Conservation (phyloP, 1,140 invertebrate genomes). For the Drosophila asahinai region DNA sequence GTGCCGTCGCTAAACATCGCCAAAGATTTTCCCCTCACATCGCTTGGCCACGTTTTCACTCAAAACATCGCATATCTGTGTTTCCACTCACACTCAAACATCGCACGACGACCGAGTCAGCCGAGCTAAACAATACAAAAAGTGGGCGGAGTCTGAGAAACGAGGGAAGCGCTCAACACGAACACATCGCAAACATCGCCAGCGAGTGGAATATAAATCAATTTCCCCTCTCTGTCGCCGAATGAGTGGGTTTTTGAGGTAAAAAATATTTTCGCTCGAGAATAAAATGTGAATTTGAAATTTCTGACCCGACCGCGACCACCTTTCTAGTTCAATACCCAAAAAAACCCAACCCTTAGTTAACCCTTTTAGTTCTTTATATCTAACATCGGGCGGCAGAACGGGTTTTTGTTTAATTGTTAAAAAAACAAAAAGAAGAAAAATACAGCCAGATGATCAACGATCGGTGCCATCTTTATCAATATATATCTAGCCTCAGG, state of each 20-base stretch:
- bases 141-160: slow-evolving; percentile 67
- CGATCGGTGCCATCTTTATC: slow-evolving; percentile 2
- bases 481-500: background rate
- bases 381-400: slow-evolving; percentile 21
- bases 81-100: slow-evolving; percentile 53
- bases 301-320: slow-evolving; percentile 32
- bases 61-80: slow-evolving; percentile 24
- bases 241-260: slow-evolving; percentile 30
- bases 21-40: slow-evolving; percentile 18
- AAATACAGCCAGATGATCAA: slow-evolving; percentile 44
- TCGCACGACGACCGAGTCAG: slow-evolving; percentile 22
- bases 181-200: slow-evolving; percentile 64
- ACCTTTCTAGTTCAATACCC: slow-evolving; percentile 39
- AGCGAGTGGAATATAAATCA: slow-evolving; percentile 46
- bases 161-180: slow-evolving; percentile 48
- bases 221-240: slow-evolving; percentile 32
- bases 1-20: slow-evolving; percentile 11
- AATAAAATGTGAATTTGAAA: slow-evolving; percentile 15
- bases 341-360: slow-evolving; percentile 38
- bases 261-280: background rate
- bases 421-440: background rate
- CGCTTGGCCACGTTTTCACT: slow-evolving; percentile 3
- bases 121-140: slow-evolving; percentile 48
- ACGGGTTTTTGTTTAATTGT: slow-evolving; percentile 31
- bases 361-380: slow-evolving; percentile 34